Conservation (phyloP, 2,888 invertebrate genomes). For the Zaprionus bogoriensis region DNA sequence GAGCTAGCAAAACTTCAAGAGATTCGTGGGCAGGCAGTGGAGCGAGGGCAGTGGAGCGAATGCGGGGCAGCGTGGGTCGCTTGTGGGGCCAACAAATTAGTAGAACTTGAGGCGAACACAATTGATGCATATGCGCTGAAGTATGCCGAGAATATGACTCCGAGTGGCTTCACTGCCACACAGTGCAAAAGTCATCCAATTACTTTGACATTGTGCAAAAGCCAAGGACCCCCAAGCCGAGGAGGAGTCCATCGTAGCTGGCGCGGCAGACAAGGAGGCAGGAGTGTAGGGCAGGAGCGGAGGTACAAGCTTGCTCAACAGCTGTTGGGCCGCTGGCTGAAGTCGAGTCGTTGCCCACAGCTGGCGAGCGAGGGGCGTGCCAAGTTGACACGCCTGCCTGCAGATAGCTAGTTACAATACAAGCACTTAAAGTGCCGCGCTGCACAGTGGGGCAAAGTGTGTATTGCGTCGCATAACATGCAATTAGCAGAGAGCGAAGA, state of each 20-base stretch:
- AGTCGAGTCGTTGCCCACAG: conserved; percentile 29
- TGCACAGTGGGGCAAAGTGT: conserved; percentile 39
- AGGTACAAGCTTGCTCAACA: conserved; percentile 6
- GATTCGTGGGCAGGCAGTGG: background rate
- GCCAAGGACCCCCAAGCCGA: conserved; percentile 3
- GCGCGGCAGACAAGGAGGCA: background rate
- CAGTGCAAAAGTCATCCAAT: conserved; percentile 66
- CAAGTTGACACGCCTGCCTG: conserved; percentile 62
- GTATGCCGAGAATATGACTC: conserved; percentile 22
- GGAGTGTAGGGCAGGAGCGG: background rate
- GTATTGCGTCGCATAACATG: no score
- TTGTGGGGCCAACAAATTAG: background rate
- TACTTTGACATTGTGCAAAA: conserved; percentile 69
- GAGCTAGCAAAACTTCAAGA: no score
- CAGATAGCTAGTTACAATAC: conserved; percentile 69
- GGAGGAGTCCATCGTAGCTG: background rate
- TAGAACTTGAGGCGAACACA: conserved; percentile 12
- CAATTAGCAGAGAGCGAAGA: no score
- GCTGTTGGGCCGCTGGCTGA: conserved; percentile 44
- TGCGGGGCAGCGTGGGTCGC: background rate
- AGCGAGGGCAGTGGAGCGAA: background rate
- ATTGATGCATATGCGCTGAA: conserved; percentile 66
- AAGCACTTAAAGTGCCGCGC: conserved; percentile 52
- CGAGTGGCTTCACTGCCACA: background rate
- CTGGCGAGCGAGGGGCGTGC: conserved; percentile 65